Evolutionary conservation across 1,140 invertebrate species (phyloP).

Genomic region (Sitobion miscanthi): DNA sequence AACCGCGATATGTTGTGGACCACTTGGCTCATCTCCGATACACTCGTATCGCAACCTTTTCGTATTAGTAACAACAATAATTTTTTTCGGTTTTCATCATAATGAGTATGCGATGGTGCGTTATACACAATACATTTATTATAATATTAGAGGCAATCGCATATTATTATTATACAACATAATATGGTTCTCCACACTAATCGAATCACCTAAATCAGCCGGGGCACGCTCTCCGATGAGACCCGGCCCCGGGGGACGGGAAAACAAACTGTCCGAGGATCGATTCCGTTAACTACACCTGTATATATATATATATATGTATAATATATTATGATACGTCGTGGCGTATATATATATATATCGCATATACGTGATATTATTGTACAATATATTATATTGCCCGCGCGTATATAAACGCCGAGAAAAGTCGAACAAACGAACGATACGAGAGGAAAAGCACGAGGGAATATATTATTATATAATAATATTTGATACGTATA

Average conservation of each 20-base stretch:
- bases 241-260: neutral
- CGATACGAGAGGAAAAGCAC: neutral
- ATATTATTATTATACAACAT: neutral
- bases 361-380: neutral
- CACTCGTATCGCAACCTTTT: neutral
- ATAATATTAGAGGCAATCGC: neutral
- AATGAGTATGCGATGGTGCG: neutral
- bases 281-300: conserved; percentile 26
- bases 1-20: neutral
- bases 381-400: neutral
- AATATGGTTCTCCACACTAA: neutral
- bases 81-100: no score
- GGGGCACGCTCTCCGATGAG: conserved; percentile 26
- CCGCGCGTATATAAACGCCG: neutral
- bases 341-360: neutral
- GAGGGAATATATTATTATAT: neutral
- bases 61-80: neutral
- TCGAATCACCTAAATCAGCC: conserved; percentile 49
- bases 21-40: neutral
- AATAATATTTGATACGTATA: no score
- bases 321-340: conserved; percentile 1
- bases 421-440: neutral
- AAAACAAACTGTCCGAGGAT: conserved; percentile 48
- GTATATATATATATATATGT: neutral
- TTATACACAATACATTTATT: neutral